Base-by-base conservation (phyloP, 2,888 invertebrate genomes). In the Tridacna crocea region DNA sequence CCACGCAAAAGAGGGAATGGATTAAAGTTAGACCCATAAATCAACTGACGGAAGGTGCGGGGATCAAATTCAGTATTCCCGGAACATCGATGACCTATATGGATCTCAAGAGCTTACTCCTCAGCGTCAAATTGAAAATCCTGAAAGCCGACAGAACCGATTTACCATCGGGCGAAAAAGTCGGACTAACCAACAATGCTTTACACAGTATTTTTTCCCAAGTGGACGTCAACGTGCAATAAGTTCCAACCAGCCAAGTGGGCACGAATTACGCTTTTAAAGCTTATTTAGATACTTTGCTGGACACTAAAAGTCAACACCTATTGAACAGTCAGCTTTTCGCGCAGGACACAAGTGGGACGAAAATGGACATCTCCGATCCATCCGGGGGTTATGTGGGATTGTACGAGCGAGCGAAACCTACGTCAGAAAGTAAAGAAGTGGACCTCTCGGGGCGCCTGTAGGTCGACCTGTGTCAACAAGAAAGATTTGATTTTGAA, bases 401-500 rank as follows among this genome's bases (percentile, higher is more conserved):
- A 13, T 58, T 82, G 46, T 79, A n/a, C 47, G 0, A 17, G 2
- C 55, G 82, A 75, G 17, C 72, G 47, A 61, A n/a, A 55, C 27
- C 27, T 27, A 79, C 83, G 24, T 36, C 8, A 0, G 19, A 24
- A 46, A 76, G 77, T 46, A 70, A 65, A 77, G n/a, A 61, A 24
- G 1, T 77, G 15, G 80, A 83, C 68, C 51, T 83, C 24, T 51
- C 70, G 12, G 77, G 83, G 19, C 63, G 36, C n/a, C 51, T 79
- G 15, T 61, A 73, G 60, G 74, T 77, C 0, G 83, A 83, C 51
- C 55, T 79, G 0, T 83, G 79, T 68, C 83, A 83, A 73, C 83
- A 83, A 47, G 73, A 79, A 66, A 79, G 76, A 68, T 36, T n/a
- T 83, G 26, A n/a, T 83, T n/a, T 10, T 76, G 0, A 83, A 83